Percentiles rank a stretch among this genome's conserved stretches.
Conservation (phyloP, 2,888 invertebrate genomes). For the Metellina segmentata region DNA sequence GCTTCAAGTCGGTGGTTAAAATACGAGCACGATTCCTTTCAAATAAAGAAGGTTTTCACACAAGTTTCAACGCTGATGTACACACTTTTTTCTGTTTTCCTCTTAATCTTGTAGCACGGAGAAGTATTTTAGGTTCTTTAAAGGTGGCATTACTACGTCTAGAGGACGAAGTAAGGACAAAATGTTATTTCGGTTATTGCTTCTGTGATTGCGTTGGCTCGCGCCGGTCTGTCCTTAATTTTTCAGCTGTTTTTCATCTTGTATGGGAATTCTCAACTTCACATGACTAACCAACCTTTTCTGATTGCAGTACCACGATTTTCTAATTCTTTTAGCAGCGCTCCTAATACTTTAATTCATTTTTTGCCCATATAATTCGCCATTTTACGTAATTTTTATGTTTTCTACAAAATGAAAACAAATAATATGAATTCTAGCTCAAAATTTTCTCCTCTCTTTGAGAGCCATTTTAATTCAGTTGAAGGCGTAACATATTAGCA, state of each 20-base stretch:
- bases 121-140: neutral
- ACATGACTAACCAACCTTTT: no score
- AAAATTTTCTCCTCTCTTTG: no score
- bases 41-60: constrained; percentile 3
- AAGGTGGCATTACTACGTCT: constrained; percentile 19
- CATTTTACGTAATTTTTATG: no score
- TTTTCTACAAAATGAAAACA: no score
- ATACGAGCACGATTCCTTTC: constrained; percentile 5
- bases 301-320: no score
- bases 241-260: neutral
- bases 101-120: neutral
- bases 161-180: constrained; percentile 47
- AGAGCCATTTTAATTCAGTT: no score
- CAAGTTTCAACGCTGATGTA: neutral
- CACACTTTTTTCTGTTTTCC: neutral
- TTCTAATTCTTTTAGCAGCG: no score
- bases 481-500: no score
- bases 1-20: constrained; percentile 10
- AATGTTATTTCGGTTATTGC: constrained; percentile 1
- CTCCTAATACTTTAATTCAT: no score
- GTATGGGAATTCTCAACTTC: neutral
- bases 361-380: no score
- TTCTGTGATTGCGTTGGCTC: neutral
- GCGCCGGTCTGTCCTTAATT: neutral
- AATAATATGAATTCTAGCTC: no score